Base-by-base conservation (phyloP, 2,113 vertebrate genomes). In the Passer domesticus region DNA sequence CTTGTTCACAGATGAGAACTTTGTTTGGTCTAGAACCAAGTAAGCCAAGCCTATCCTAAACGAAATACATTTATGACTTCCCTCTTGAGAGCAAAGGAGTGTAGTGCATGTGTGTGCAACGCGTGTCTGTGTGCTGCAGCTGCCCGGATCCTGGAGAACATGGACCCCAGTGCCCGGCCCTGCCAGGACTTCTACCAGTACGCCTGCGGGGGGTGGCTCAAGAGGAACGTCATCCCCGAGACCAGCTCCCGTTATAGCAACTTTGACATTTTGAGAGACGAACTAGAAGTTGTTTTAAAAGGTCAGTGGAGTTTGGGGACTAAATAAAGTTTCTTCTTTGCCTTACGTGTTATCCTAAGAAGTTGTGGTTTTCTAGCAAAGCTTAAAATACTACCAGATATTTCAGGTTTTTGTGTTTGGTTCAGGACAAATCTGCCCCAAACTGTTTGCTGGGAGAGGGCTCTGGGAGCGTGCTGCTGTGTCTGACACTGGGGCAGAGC, bases 201-300 rank as follows among this genome's bases (percentile, higher is more conserved):
- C 1, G 98, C 99, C 88, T 99, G 99, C 15, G 99, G 99, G 87
- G 99, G 99, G 37, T 99, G 99, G 99, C 92, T 99, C 56, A 99
- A 98, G 95, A 99, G 98, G 97, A 98, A 99, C 86, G 96, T 99
- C 94, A 99, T 99, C 95, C 99, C 99, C 1, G 99, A 99, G 94
- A 99, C 98, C 97, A 99, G 98, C 95, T 99, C 98, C 52, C 98
- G 98, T 96, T 99, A 99, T 82, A 99, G 99, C 96, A 99, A 99
- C 91, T 99, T 99, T 92, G 99, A 99, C 97, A 99, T 99, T 97
- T 97, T 99, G 94, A 98, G 98, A 95, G 99, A 99, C 23, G 98
- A 99, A 76, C 97, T 99, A 74, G 99, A 99, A 97, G 98, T 99
- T 66, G 94, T 99, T 95, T 94, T 99, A 76, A 99, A 99, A 99